Conservation (phyloP, 1,140 invertebrate species). For the Monochamus saltuarius region DNA sequence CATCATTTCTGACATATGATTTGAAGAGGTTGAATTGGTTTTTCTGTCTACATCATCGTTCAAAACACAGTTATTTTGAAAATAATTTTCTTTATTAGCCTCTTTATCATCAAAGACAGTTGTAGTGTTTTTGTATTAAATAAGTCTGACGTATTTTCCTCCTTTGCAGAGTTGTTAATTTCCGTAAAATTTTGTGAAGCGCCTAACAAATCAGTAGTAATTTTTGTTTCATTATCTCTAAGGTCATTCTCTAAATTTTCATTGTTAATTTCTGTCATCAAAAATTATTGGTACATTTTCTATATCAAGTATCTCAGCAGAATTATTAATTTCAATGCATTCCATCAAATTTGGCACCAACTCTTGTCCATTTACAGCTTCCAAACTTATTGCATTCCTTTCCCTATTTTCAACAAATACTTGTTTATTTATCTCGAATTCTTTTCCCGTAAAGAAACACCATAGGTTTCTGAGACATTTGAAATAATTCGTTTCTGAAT, state of each 20-base stretch:
- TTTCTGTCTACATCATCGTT: too few relatives aligned
- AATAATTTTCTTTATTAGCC: too few relatives aligned
- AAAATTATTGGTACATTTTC: not conserved
- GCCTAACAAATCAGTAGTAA: too few relatives aligned
- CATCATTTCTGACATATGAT: too few relatives aligned
- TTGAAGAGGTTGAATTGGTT: too few relatives aligned
- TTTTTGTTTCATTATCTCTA: too few relatives aligned
- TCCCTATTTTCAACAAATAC: not conserved
- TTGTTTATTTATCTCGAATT: not conserved
- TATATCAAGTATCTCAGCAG: not conserved
- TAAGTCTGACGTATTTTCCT: too few relatives aligned
- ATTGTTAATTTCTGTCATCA: not conserved
- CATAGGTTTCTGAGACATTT: not conserved
- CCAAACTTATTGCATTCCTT: not conserved
- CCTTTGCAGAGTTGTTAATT: too few relatives aligned
- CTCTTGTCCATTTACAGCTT: not conserved
- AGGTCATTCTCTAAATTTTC: not conserved
- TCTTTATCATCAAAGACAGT: too few relatives aligned
- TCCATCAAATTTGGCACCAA: not conserved
- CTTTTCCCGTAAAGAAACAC: not conserved
- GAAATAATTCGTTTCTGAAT: conserved; percentile 8
- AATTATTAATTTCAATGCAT: not conserved
- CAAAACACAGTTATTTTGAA: too few relatives aligned
- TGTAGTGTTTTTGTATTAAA: too few relatives aligned
- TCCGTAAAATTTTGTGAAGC: too few relatives aligned